Evolutionary conservation across 2,797 vertebrate species (phyloP).

Genomic region (Rhinoraja longicauda): DNA sequence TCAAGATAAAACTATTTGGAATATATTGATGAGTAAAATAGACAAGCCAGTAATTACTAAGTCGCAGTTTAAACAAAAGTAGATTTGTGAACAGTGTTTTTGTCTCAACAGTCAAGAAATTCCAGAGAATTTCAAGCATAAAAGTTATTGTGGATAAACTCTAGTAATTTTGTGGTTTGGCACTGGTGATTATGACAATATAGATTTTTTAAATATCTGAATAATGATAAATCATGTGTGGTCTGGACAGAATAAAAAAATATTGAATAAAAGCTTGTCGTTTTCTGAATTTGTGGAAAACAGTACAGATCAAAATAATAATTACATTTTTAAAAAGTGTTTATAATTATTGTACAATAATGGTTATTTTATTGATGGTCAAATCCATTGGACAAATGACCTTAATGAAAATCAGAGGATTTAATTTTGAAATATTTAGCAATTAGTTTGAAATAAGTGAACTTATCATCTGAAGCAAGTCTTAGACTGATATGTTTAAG

Average conservation of each 20-base stretch:
- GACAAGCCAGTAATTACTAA: too few species aligned
- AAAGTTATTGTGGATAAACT: background rate
- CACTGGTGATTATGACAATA: conserved; percentile 11
- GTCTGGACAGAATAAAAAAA: background rate
- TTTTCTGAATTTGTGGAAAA: background rate
- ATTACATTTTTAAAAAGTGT: too few species aligned
- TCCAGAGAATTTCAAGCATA: background rate
- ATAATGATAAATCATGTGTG: conserved; percentile 13
- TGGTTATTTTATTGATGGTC: background rate
- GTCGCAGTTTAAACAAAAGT: too few species aligned
- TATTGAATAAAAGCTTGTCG: background rate
- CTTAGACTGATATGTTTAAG: background rate
- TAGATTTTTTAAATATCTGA: background rate
- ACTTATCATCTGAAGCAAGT: too few species aligned
- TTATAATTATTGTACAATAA: too few species aligned
- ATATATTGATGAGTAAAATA: background rate
- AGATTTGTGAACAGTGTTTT: too few species aligned
- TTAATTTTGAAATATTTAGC: background rate
- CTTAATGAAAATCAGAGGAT: background rate
- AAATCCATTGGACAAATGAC: background rate
- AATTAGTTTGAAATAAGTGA: background rate
- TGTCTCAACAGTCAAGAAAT: background rate
- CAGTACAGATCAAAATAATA: background rate
- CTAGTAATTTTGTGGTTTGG: conserved; percentile 13
- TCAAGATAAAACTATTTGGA: background rate